phyloP scores from a whole-genome alignment of 2,888 invertebrate genomes.

The Drosophila maculinotata region DNA sequence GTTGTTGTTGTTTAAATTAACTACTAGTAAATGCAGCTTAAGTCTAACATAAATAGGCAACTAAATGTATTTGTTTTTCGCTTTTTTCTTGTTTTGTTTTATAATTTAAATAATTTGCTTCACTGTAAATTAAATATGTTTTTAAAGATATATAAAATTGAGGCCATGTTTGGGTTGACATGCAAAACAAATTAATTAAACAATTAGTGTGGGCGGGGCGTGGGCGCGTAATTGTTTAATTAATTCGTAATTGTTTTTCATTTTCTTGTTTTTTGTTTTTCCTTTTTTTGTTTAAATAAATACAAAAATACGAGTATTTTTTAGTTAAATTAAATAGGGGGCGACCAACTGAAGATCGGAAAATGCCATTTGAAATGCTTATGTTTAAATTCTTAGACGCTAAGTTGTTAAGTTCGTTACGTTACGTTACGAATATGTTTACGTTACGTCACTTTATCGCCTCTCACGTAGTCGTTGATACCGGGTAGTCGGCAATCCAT shows the following conservation, averaged over 20 bases:
- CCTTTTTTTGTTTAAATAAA: constrained; percentile 48
- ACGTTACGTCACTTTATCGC: constrained; percentile 34
- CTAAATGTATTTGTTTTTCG: constrained; percentile 64
- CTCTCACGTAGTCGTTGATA: constrained; percentile 51
- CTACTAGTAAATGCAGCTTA: constrained; percentile 85
- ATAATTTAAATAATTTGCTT: constrained; percentile 39
- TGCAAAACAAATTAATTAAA: constrained; percentile 84
- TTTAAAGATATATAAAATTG: constrained; percentile 47
- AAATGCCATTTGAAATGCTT: constrained; percentile 76
- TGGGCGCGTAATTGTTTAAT: constrained; percentile 80
- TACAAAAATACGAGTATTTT: constrained; percentile 67
- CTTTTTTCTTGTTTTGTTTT: constrained; percentile 28
- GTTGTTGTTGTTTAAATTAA: constrained; percentile 56
- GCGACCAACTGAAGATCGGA: constrained; percentile 37
- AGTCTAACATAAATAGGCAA: constrained; percentile 80
- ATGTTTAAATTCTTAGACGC: constrained; percentile 34
- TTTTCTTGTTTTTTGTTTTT: not conserved
- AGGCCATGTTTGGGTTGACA: constrained; percentile 66
- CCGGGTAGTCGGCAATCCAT: constrained; percentile 54
- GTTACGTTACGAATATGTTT: constrained; percentile 37
- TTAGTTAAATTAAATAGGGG: constrained; percentile 42
- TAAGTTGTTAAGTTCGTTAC: constrained; percentile 48
- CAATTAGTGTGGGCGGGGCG: constrained; percentile 67
- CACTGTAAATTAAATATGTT: constrained; percentile 30
- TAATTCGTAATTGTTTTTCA: constrained; percentile 78